Percentiles rank a stretch among this genome's conserved stretches.
These are phyloP conservation scores for Pipra filicauda DNA, from an alignment of 2,113 vertebrate genomes.

Conservation along the genomic window DNA sequence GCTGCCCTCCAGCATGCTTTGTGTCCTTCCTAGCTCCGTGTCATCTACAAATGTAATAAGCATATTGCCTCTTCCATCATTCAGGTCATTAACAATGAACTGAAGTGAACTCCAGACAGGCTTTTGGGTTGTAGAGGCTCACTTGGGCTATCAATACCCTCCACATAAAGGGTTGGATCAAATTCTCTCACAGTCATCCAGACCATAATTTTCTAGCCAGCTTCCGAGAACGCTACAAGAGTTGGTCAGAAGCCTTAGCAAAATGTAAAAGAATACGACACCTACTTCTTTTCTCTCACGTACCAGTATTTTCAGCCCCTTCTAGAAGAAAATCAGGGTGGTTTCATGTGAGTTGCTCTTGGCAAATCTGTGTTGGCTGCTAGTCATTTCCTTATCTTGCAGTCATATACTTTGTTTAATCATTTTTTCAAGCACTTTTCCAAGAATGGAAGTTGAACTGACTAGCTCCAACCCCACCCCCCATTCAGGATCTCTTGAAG, in stretches of 20 bases:
- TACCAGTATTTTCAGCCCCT: neutral
- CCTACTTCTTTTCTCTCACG: neutral
- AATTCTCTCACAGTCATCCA: neutral
- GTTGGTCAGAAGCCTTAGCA: neutral
- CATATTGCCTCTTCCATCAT: constrained; percentile 17
- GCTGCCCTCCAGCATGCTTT: neutral
- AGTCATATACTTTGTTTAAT: neutral
- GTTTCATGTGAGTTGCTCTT: neutral
- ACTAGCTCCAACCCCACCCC: neutral
- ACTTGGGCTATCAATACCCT: neutral
- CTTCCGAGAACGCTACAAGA: neutral
- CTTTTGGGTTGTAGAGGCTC: neutral
- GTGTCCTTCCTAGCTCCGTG: neutral
- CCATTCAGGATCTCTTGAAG: neutral
- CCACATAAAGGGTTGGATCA: neutral
- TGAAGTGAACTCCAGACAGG: neutral
- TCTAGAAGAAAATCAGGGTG: neutral
- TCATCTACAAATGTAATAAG: constrained; percentile 22
- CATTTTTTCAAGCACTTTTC: constrained; percentile 3
- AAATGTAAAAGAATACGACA: neutral
- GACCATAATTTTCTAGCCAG: neutral
- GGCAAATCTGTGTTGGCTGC: neutral
- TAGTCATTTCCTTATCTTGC: neutral
- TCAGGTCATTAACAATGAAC: neutral
- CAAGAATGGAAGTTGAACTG: neutral